phyloP scores from a whole-genome alignment of 2,797 vertebrate species.

The Morelia viridis region DNA sequence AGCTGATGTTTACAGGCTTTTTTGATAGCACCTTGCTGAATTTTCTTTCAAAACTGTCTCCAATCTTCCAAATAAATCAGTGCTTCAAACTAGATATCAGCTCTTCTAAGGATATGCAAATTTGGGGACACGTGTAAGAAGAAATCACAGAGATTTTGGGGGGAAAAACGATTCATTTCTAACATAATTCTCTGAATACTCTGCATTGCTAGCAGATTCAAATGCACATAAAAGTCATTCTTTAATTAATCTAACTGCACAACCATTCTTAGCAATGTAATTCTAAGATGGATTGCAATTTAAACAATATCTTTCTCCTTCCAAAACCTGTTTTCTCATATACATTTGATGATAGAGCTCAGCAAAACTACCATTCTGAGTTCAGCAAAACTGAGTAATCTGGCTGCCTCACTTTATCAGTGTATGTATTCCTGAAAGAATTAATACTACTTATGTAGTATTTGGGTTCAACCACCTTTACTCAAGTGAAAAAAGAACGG shows the following conservation, averaged over 20 bases:
- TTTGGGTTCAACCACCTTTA: neutral
- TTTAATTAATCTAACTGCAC: neutral
- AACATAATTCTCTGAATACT: constrained; percentile 3
- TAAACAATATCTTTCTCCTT: neutral
- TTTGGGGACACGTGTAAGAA: constrained; percentile 26
- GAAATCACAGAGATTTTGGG: constrained; percentile 48
- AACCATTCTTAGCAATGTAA: neutral
- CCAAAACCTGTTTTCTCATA: neutral
- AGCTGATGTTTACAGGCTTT: constrained; percentile 25
- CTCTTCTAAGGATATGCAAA: constrained; percentile 38
- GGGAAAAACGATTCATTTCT: constrained; percentile 51
- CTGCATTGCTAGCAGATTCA: constrained; percentile 35
- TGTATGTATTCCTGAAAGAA: neutral
- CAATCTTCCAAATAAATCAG: neutral
- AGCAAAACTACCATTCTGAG: neutral
- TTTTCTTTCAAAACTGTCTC: constrained; percentile 12
- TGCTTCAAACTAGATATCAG: fast-evolving
- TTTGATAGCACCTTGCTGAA: constrained; percentile 38
- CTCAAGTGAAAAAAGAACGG: neutral
- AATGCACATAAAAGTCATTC: neutral
- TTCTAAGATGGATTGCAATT: neutral
- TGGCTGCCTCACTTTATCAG: neutral
- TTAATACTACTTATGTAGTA: neutral
- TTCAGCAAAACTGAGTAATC: neutral
- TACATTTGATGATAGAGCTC: neutral